Evolutionary conservation across 2,113 vertebrate genomes (phyloP), one percentile per base, ranked within the genome.

Genomic region (Zosterops hypoxanthus): DNA sequence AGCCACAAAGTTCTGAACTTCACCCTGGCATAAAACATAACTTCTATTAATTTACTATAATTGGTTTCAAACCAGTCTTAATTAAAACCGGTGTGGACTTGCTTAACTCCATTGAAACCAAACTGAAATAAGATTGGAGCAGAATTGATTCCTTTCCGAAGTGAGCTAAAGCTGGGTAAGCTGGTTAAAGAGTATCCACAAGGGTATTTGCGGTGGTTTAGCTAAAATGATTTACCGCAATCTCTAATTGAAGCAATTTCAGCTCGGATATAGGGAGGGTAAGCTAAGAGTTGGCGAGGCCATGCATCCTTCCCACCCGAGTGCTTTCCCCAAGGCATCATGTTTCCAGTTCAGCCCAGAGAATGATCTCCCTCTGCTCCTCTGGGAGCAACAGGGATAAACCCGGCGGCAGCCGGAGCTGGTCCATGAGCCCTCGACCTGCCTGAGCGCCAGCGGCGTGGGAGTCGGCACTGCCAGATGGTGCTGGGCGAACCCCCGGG

Each of bases 401-500:
- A 55, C 23, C 39, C 6, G 1, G 76, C 14, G 23, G 89, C 88
- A 90, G 85, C 82, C 23, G 24, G 96, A 96, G 86, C 86, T 73
- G 47, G 88, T 50, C 60, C 5, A 3, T 63, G 93, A 97, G 95
- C 69, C 31, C 55, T 33, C 33, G n/a, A 14, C 18, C 77, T 20
- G 11, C 72, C 56, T 0, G 6, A 24, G 76, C 5, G 12, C 84
- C n/a, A 36, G 90, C 15, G 28, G 96, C 60, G 8, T 16, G 92
- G 81, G 95, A 95, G 95, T 73, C 50, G 31, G 90, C 17, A 9
- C 47, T 91, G 64, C 71, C 97, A 97, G 96, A 97, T 94, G 96
- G 83, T 82, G 75, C 72, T 96, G 22, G 85, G 96, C 6, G 19
- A 96, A 98, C 97, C 92, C 96, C 96, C 31, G 87, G 95, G 96